A percentile compares a stretch with the other conserved stretches of the same genome.
Evolutionary conservation across 2,113 vertebrate genomes (phyloP).

Genomic region (Notarius quadriscutis): DNA sequence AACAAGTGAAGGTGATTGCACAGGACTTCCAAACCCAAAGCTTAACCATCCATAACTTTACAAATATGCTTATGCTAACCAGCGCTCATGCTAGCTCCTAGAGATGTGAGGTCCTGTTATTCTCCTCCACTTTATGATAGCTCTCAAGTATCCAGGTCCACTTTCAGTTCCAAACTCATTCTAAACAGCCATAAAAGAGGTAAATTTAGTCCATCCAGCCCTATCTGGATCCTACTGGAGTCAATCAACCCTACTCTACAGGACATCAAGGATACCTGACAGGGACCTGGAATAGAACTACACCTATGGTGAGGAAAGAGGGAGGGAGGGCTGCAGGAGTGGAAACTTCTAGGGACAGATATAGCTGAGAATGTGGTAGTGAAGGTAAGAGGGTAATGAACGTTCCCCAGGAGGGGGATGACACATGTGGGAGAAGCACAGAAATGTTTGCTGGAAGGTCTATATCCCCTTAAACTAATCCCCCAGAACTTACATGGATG

Average conservation of each 20-base stretch:
- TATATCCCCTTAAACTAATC: slow-evolving; percentile 49
- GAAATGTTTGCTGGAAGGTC: slow-evolving; percentile 21
- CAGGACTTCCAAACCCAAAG: not conserved
- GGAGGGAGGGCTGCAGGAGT: slow-evolving; percentile 42
- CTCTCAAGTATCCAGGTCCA: not conserved
- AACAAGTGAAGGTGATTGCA: not conserved
- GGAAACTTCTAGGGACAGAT: slow-evolving; percentile 37
- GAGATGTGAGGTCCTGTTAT: not conserved
- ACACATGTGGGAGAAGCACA: slow-evolving; percentile 3
- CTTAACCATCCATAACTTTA: not conserved
- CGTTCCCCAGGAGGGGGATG: slow-evolving; percentile 28
- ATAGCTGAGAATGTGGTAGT: slow-evolving; percentile 2
- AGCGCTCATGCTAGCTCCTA: not conserved
- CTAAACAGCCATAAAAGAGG: slow-evolving; percentile 6
- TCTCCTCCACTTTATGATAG: not conserved
- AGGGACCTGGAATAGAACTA: slow-evolving; percentile 40
- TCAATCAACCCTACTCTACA: slow-evolving; percentile 41
- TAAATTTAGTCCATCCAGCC: slow-evolving; percentile 4
- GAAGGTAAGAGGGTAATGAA: slow-evolving; percentile 38
- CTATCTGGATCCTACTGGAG: slow-evolving; percentile 27
- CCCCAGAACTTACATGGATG: slow-evolving; percentile 30
- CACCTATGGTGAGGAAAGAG: slow-evolving; percentile 33
- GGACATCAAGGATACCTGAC: slow-evolving; percentile 35
- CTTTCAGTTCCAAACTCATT: slow-evolving; percentile 11
- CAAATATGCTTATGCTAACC: not conserved